Evolutionary conservation across 2,113 vertebrate genomes (phyloP), one percentile per base, ranked within the genome.

Genomic region (Dromaius novaehollandiae): DNA sequence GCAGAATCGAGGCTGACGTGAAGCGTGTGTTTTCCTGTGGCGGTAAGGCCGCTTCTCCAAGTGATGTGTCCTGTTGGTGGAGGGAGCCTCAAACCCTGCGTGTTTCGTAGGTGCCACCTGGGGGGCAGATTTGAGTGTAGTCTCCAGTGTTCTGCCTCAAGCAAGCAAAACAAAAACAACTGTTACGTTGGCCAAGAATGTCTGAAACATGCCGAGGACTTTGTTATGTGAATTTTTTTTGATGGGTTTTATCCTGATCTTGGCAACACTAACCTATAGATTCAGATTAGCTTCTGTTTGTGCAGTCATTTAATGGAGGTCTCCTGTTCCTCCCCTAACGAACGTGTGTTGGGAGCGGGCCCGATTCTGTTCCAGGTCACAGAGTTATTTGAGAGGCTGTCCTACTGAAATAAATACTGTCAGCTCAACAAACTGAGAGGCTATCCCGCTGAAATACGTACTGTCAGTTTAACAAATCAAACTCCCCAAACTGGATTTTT

Each of bases 51-150:
- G 22, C 38, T 75, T 64, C 70, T 3, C 22, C 0, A 2, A 34
- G 46, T 50, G 5, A 32, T 0, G 3, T 18, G 32, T 65, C 83
- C 26, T 0, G 0, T 56, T 65, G 1, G 0, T 8, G 63, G 9
- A 38, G 40, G 89, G 42, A 73, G 19, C 68, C 81, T 48, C 84
- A 63, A 42, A 65, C 55, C 51, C 25, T 50, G 28, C 56, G 55
- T 7, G 40, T 44, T 25, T 26, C 1, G 0, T 12, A 70, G 68
- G 58, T 51, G 69, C 1, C 12, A 19, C 44, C 0, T 48, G 0
- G 60, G 58, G 9, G 58, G 60, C 16, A 15, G 44, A 74, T 32
- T 32, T 22, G 19, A n/a, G 9, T 76, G 14, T 58, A 32, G 5
- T 42, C 38, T 36, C 36, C 50, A 17, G 1, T 2, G 0, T 26